These are phyloP conservation scores for Sardina pilchardus DNA, from an alignment of 2,113 vertebrate genomes.

Conservation along the genomic window DNA sequence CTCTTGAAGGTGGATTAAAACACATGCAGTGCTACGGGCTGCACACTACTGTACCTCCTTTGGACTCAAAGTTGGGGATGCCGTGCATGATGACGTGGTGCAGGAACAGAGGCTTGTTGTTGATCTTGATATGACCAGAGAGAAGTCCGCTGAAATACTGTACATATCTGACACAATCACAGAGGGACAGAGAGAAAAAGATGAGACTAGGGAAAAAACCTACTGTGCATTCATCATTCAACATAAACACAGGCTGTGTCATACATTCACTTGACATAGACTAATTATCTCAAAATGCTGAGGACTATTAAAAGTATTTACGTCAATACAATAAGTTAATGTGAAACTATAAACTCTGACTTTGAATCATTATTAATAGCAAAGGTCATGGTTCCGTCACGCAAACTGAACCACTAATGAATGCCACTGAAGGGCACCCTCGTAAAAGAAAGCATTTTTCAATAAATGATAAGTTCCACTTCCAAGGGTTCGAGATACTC, in stretches of 20 bases:
- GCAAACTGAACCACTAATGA: not conserved
- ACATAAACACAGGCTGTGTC: not conserved
- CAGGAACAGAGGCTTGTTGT: slow-evolving; percentile 97
- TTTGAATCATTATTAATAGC: not conserved
- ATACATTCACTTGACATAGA: not conserved
- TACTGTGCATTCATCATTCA: not conserved
- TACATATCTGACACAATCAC: slow-evolving; percentile 80
- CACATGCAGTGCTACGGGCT: too few relatives aligned
- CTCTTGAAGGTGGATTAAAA: not conserved
- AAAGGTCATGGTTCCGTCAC: not conserved
- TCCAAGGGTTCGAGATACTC: not conserved
- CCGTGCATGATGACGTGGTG: slow-evolving; percentile 98
- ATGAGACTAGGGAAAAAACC: not conserved
- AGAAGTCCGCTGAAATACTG: slow-evolving; percentile 97
- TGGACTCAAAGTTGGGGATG: slow-evolving; percentile 94
- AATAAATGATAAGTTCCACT: not conserved
- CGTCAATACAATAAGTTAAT: not conserved
- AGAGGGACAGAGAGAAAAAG: not conserved
- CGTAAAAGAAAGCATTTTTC: not conserved
- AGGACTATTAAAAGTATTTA: not conserved
- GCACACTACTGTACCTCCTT: slow-evolving; percentile 85
- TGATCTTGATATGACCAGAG: slow-evolving; percentile 96
- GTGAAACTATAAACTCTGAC: not conserved
- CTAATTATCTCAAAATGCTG: not conserved
- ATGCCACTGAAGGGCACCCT: not conserved